phyloP scores from a whole-genome alignment of 2,797 vertebrate species.

The Fistularia tabacaria region DNA sequence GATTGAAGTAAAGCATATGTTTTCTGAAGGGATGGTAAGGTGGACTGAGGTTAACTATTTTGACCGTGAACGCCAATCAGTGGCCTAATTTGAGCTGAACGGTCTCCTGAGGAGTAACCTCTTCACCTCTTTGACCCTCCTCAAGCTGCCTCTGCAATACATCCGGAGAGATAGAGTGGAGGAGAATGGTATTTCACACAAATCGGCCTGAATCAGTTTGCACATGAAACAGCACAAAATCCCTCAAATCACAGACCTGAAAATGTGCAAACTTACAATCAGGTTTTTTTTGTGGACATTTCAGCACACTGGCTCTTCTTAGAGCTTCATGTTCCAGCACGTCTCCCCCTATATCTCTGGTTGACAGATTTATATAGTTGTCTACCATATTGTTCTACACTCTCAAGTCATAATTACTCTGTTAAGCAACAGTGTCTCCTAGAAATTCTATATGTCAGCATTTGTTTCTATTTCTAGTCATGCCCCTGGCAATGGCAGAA shows the following conservation, averaged over 20 bases:
- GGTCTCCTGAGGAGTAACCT: conserved; percentile 57
- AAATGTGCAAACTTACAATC: too few relatives aligned
- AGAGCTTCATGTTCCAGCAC: conserved; percentile 66
- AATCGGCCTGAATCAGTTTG: too few relatives aligned
- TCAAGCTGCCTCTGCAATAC: conserved; percentile 52
- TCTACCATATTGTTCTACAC: conserved; percentile 53
- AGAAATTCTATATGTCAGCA: conserved; percentile 55
- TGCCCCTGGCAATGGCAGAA: conserved; percentile 45
- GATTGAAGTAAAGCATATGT: conserved; percentile 61
- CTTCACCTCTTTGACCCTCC: conserved; percentile 49
- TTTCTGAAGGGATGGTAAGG: conserved; percentile 62
- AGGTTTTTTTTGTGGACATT: conserved; percentile 3
- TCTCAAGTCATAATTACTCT: conserved; percentile 50
- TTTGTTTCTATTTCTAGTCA: conserved; percentile 29
- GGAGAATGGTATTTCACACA: background rate
- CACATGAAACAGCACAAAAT: too few relatives aligned
- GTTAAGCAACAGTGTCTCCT: conserved; percentile 51
- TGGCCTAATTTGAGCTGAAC: conserved; percentile 64
- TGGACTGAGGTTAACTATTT: conserved; percentile 71
- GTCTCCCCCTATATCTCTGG: conserved; percentile 45
- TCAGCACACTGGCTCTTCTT: conserved; percentile 34
- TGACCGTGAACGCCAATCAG: conserved; percentile 69
- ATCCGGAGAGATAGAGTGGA: conserved; percentile 44
- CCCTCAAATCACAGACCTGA: too few relatives aligned
- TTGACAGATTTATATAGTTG: conserved; percentile 69